Percentiles rank a stretch among this genome's conserved stretches.
These are phyloP conservation scores for Elaphurus davidianus DNA, from an alignment of 2,113 vertebrate genomes.

Conservation along the genomic window DNA sequence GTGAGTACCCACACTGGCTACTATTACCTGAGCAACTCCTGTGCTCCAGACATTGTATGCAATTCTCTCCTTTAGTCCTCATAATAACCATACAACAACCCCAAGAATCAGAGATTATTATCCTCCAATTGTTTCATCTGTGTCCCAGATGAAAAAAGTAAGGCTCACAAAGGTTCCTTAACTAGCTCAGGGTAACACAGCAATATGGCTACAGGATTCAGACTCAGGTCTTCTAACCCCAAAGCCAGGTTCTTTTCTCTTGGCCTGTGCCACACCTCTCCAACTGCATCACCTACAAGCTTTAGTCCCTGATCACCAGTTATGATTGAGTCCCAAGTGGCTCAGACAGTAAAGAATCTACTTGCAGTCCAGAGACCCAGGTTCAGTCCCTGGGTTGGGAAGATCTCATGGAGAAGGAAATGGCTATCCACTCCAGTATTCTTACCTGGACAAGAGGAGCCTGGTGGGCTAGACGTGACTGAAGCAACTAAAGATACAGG, in stretches of 20 bases:
- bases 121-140: not conserved
- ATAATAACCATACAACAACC: not conserved
- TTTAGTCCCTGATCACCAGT: not conserved
- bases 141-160: not conserved
- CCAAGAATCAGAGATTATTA: not conserved
- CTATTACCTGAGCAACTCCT: not conserved
- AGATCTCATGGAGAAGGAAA: not conserved
- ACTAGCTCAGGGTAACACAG: not conserved
- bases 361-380: not conserved
- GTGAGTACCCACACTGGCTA: not conserved
- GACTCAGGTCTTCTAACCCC: not conserved
- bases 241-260: not conserved
- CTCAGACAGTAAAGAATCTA: not conserved
- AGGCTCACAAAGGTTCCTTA: not conserved
- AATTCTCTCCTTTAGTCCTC: not conserved
- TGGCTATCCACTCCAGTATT: not conserved
- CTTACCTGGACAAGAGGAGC: not conserved
- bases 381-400: not conserved
- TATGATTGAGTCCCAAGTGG: not conserved
- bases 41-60: not conserved
- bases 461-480: not conserved
- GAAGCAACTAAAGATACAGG: rapidly evolving
- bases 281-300: not conserved
- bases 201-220: not conserved
- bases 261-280: not conserved